Conservation (phyloP, 2,113 vertebrate species). For the Polyodon spathula region DNA sequence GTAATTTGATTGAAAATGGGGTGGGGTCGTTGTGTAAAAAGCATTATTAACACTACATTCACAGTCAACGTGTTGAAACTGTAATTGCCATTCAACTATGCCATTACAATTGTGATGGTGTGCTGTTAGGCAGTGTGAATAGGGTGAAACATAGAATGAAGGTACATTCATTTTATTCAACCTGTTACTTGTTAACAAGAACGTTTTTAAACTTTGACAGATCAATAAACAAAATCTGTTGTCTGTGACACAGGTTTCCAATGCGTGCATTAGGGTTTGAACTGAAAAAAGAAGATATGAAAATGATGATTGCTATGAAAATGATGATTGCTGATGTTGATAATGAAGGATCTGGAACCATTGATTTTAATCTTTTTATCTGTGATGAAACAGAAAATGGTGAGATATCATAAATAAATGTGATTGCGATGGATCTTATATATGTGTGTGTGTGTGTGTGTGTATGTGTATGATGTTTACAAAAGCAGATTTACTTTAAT, state of each 20-base stretch:
- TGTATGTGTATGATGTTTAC: not conserved
- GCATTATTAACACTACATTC: too few species aligned
- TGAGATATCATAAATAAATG: slow-evolving; percentile 31
- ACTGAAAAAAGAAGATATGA: slow-evolving; percentile 89
- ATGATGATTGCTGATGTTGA: slow-evolving; percentile 82
- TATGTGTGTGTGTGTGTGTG: too few species aligned
- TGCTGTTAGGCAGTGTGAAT: too few species aligned
- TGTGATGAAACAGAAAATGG: slow-evolving; percentile 89
- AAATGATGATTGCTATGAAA: slow-evolving; percentile 78
- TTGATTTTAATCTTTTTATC: slow-evolving; percentile 73
- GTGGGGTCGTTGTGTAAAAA: too few species aligned
- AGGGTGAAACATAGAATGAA: too few species aligned
- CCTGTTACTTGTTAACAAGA: too few species aligned
- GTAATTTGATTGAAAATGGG: too few species aligned
- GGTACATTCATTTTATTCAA: too few species aligned
- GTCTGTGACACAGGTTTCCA: slow-evolving; percentile 65
- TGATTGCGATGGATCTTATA: not conserved
- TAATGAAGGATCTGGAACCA: slow-evolving; percentile 68
- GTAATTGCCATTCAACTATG: too few species aligned
- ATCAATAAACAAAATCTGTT: slow-evolving; percentile 5
- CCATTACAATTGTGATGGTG: too few species aligned
- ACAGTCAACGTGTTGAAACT: too few species aligned
- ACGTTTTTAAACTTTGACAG: too few species aligned
- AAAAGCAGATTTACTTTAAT: not conserved
- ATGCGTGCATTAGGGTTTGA: slow-evolving; percentile 89